phyloP scores from a whole-genome alignment of 2,888 invertebrate genomes.

The Pristionchus japonicus region DNA sequence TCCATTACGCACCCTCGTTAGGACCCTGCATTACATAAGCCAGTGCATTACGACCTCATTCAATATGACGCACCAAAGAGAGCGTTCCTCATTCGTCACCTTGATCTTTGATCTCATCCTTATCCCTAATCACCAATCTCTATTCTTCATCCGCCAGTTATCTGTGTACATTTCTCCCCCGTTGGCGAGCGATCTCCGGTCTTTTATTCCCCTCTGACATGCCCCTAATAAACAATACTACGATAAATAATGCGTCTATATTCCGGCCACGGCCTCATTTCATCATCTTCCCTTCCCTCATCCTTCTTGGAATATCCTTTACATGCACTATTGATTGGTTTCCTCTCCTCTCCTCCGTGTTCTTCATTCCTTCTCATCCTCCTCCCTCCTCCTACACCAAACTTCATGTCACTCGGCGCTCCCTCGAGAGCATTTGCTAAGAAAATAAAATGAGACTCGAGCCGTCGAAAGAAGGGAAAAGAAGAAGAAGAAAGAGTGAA shows the following conservation, averaged over 20 bases:
- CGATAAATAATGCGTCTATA: not conserved
- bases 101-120: slow-evolving; percentile 9
- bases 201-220: not conserved
- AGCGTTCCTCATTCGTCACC: not conserved
- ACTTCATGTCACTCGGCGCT: slow-evolving; percentile 24
- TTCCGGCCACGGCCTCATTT: not conserved
- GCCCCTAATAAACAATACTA: not conserved
- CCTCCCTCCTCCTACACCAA: slow-evolving; percentile 18
- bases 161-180: slow-evolving; percentile 9
- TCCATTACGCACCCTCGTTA: too few species aligned
- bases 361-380: not conserved
- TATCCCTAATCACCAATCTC: too few species aligned
- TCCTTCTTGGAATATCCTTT: slow-evolving; percentile 10
- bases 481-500: slow-evolving; percentile 23
- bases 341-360: not conserved
- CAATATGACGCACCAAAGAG: too few species aligned
- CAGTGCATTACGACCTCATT: too few species aligned
- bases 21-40: too few species aligned
- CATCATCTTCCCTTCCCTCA: not conserved
- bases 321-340: slow-evolving; percentile 7
- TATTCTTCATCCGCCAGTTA: not conserved
- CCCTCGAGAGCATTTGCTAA: slow-evolving; percentile 44
- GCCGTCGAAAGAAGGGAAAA: slow-evolving; percentile 33
- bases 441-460: slow-evolving; percentile 48
- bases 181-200: slow-evolving; percentile 30